These are phyloP conservation scores for Protophormia terraenovae DNA, from an alignment of 2,888 invertebrate species.

Conservation along the genomic window DNA sequence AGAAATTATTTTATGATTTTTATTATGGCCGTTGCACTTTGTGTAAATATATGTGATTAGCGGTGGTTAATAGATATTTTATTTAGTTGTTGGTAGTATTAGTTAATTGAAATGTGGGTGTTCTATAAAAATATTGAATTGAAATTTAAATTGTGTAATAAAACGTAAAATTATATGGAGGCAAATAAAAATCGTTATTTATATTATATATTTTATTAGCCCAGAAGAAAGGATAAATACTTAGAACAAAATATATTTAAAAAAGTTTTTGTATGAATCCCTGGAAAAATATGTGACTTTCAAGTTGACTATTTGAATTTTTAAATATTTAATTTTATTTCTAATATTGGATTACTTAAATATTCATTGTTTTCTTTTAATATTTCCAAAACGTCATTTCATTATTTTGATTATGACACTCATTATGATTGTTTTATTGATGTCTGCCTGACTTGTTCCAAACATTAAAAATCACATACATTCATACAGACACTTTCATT, in stretches of 20 bases:
- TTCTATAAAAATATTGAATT: no score
- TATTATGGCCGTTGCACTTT: background rate
- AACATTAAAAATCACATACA: background rate
- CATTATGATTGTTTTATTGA: background rate
- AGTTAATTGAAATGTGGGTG: background rate
- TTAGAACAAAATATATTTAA: no score
- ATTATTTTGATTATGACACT: conserved; percentile 11
- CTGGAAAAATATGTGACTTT: no score
- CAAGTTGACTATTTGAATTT: no score
- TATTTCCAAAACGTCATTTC: background rate
- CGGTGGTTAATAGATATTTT: background rate
- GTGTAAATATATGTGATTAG: background rate
- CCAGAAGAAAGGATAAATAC: background rate
- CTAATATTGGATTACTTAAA: no score
- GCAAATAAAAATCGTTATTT: no score
- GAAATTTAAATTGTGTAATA: background rate
- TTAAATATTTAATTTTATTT: no score
- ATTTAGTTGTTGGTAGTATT: background rate
- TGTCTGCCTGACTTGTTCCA: background rate
- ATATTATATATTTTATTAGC: no score
- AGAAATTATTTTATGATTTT: background rate
- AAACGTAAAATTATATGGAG: no score
- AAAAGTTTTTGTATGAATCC: no score
- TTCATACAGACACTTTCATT: background rate
- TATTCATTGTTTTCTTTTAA: background rate